Percentiles rank a stretch among this genome's conserved stretches.
phyloP scores from a whole-genome alignment of 2,797 vertebrate genomes.

The Centropyge bicolor region DNA sequence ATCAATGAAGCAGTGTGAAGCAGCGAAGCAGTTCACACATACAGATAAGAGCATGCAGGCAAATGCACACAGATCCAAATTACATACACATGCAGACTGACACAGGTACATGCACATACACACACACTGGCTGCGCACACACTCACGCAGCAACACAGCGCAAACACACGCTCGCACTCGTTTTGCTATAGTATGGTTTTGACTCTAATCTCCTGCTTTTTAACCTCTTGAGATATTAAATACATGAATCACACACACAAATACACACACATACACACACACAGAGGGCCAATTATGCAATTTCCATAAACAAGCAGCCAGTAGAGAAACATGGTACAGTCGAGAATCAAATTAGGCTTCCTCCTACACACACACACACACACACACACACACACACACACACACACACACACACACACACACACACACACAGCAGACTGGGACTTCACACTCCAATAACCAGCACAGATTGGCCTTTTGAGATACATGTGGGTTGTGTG shows the following conservation, averaged over 20 bases:
- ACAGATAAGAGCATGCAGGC: constrained; percentile 4
- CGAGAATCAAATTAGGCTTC: constrained; percentile 68
- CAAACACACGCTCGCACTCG: not conserved
- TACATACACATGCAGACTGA: not conserved
- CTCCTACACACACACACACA: constrained; percentile 49
- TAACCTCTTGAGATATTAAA: constrained; percentile 29
- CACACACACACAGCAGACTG: constrained; percentile 58
- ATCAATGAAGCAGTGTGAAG: constrained; percentile 7
- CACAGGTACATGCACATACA: not conserved
- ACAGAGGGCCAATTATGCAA: constrained; percentile 56
- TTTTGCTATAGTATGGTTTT: not conserved
- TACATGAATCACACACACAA: constrained; percentile 7
- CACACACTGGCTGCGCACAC: not conserved
- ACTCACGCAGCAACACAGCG: not conserved
- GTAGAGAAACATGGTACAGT: constrained; percentile 62
- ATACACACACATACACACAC: constrained; percentile 18
- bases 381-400: constrained; percentile 12
- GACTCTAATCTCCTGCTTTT: constrained; percentile 22
- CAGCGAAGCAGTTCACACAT: not conserved
- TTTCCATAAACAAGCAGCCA: constrained; percentile 69
- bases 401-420: constrained; percentile 24
- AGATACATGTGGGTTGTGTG: constrained; percentile 26
- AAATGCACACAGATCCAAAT: not conserved
- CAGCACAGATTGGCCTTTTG: constrained; percentile 66
- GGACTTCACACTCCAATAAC: constrained; percentile 71